phyloP scores from a whole-genome alignment of 2,797 vertebrate genomes.

The Ispidina lecontei region DNA sequence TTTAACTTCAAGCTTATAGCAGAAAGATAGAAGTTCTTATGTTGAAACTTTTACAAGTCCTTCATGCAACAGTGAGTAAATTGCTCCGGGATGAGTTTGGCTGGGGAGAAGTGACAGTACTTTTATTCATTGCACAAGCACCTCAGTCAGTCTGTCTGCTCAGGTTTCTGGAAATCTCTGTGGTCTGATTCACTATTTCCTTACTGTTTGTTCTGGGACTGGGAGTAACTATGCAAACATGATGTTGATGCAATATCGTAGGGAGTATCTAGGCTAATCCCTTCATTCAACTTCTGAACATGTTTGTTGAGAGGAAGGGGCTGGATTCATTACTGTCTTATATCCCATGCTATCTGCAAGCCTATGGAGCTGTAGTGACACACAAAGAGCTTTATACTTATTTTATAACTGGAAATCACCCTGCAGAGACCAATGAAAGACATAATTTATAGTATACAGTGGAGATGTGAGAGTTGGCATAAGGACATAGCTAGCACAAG shows the following conservation, averaged over 20 bases:
- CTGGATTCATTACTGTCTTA: background rate
- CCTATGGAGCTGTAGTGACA: background rate
- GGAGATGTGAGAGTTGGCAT: background rate
- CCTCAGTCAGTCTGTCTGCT: slow-evolving; percentile 51
- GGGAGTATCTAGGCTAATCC: slow-evolving; percentile 67
- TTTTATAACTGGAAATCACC: background rate
- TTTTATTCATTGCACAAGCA: slow-evolving; percentile 58
- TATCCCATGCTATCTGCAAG: background rate
- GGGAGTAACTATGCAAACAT: slow-evolving; percentile 65
- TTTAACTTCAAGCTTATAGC: background rate
- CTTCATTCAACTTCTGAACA: slow-evolving; percentile 19
- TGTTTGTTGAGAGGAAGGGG: background rate
- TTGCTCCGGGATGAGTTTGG: slow-evolving; percentile 15
- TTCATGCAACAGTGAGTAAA: slow-evolving; percentile 26
- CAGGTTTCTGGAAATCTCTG: slow-evolving; percentile 57
- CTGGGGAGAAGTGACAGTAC: slow-evolving; percentile 43
- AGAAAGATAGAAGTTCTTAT: background rate
- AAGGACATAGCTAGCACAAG: background rate
- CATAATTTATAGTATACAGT: background rate
- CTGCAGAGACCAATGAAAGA: background rate
- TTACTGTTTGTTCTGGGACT: slow-evolving; percentile 61
- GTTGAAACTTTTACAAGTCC: slow-evolving; percentile 46
- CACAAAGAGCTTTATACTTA: background rate
- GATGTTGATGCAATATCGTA: slow-evolving; percentile 46
- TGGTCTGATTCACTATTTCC: slow-evolving; percentile 68